Evolutionary conservation across 1,140 invertebrate genomes (phyloP).

Genomic region (Lepidurus couesii): DNA sequence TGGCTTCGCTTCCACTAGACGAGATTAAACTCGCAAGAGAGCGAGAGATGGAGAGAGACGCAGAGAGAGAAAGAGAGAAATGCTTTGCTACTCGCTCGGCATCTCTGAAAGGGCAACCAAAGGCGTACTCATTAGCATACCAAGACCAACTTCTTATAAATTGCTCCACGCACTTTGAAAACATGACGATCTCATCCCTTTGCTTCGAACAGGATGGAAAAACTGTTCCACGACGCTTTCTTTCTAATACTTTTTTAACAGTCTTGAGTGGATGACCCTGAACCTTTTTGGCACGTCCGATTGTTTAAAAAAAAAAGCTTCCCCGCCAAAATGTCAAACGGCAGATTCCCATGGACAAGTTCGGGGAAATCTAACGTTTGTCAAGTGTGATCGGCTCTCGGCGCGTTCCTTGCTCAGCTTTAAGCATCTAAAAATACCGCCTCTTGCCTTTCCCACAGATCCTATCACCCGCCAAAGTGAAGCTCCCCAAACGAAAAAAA

Average conservation of each 20-base stretch:
- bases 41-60: not conserved
- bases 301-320: not conserved
- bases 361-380: not conserved
- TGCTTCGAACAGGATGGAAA: not conserved
- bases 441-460: not conserved
- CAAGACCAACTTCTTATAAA: conserved; percentile 15
- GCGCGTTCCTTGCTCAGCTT: not conserved
- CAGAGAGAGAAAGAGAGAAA: conserved; percentile 26
- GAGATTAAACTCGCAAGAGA: not conserved
- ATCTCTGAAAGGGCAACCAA: conserved; percentile 10
- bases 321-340: not conserved
- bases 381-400: not conserved
- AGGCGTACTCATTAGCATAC: conserved; percentile 3
- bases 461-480: not conserved
- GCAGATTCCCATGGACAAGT: not conserved
- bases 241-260: too few species aligned
- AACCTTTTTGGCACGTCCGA: not conserved
- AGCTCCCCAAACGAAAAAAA: conserved; percentile 7
- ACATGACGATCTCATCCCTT: not conserved
- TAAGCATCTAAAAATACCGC: not conserved
- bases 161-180: conserved; percentile 4
- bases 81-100: conserved; percentile 7
- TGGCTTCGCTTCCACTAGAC: conserved; percentile 18
- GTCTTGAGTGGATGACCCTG: too few species aligned
- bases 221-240: too few species aligned